A percentile compares a stretch with the other conserved stretches of the same genome.
These are phyloP conservation scores for Gymnorhina tibicen DNA, from an alignment of 2,113 vertebrate genomes.

Conservation along the genomic window DNA sequence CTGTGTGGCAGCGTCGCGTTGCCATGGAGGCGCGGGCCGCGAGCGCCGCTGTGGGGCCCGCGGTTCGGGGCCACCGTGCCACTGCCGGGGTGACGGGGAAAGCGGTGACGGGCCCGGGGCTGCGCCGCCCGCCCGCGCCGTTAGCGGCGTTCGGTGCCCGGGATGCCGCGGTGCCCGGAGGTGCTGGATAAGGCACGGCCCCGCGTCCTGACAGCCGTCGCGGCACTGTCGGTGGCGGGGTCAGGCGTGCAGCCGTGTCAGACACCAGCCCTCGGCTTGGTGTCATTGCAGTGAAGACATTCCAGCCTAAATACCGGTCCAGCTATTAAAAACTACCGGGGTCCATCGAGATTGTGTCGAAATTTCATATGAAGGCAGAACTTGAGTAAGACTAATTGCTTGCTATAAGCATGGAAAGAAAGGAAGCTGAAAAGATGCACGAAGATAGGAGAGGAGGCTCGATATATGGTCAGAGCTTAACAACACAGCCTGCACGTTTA, in stretches of 20 bases:
- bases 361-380: neutral
- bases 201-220: accelerated
- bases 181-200: accelerated
- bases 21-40: neutral
- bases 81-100: accelerated
- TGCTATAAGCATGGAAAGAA: neutral
- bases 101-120: neutral
- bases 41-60: neutral
- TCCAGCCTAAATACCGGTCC: too few relatives aligned
- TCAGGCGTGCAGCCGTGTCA: neutral
- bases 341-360: neutral
- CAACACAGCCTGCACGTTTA: accelerated
- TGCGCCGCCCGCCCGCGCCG: neutral
- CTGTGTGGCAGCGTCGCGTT: neutral
- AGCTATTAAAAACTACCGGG: accelerated
- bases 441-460: neutral
- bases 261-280: neutral
- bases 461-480: neutral
- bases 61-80: neutral
- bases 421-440: neutral
- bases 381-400: neutral
- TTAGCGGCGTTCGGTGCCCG: neutral
- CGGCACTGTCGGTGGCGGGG: neutral
- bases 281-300: accelerated
- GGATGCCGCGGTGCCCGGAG: too few relatives aligned